Evolutionary conservation across 2,113 vertebrate genomes (phyloP).

Genomic region (Mustela nigripes): DNA sequence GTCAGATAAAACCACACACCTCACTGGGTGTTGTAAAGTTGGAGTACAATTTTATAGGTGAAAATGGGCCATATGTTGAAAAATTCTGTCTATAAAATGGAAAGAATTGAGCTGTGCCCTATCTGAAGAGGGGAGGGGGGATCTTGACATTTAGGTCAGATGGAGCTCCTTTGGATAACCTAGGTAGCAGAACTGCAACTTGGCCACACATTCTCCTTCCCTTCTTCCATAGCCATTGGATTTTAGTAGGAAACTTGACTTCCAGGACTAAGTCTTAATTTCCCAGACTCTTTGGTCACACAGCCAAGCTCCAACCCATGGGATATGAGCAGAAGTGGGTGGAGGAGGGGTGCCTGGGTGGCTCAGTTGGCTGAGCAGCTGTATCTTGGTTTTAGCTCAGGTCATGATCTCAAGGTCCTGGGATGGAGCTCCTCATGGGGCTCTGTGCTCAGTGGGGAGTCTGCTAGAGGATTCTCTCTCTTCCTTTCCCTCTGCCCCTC

Average conservation of each 20-base stretch:
- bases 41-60: neutral
- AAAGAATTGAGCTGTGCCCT: neutral
- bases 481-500: neutral
- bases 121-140: neutral
- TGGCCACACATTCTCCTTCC: neutral
- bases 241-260: neutral
- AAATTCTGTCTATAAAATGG: neutral
- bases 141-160: neutral
- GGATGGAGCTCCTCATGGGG: neutral
- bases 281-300: neutral
- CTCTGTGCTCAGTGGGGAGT: neutral
- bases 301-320: neutral
- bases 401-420: neutral
- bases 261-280: constrained; percentile 5
- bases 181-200: neutral
- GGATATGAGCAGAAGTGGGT: neutral
- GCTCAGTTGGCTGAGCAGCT: neutral
- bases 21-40: neutral
- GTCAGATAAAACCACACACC: neutral
- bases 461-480: neutral
- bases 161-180: neutral
- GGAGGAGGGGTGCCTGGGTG: neutral
- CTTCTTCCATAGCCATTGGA: neutral
- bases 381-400: neutral
- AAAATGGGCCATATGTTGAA: neutral